Conservation (phyloP, 2,797 vertebrate species). For the Crax fasciolata region DNA sequence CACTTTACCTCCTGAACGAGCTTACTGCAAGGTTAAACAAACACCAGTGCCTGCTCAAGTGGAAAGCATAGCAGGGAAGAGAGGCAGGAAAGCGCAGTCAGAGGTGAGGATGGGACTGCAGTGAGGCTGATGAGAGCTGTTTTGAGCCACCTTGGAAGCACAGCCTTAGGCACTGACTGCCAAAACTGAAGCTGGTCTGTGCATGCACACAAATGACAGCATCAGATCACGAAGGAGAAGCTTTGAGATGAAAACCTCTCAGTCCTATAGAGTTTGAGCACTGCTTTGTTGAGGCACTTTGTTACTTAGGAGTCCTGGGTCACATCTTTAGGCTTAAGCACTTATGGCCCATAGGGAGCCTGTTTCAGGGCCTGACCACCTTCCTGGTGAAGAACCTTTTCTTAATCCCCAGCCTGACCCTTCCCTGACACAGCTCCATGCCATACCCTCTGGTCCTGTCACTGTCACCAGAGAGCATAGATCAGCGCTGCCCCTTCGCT, state of each 20-base stretch:
- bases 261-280: neutral
- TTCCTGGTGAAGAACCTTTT: neutral
- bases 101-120: neutral
- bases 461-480: neutral
- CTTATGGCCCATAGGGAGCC: neutral
- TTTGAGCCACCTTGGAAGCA: neutral
- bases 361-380: neutral
- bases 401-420: neutral
- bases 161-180: neutral
- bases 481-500: neutral
- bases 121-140: neutral
- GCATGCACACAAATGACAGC: neutral
- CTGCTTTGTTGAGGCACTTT: neutral
- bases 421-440: neutral
- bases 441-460: neutral
- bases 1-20: neutral
- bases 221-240: neutral
- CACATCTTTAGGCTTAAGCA: neutral
- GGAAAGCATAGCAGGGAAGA: fast-evolving
- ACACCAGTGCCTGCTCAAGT: neutral
- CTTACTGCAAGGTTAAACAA: neutral
- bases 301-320: neutral
- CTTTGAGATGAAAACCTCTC: neutral
- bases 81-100: neutral
- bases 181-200: neutral